These are phyloP conservation scores for Psylliodes chrysocephalus DNA, from an alignment of 2,888 invertebrate genomes.

Conservation along the genomic window DNA sequence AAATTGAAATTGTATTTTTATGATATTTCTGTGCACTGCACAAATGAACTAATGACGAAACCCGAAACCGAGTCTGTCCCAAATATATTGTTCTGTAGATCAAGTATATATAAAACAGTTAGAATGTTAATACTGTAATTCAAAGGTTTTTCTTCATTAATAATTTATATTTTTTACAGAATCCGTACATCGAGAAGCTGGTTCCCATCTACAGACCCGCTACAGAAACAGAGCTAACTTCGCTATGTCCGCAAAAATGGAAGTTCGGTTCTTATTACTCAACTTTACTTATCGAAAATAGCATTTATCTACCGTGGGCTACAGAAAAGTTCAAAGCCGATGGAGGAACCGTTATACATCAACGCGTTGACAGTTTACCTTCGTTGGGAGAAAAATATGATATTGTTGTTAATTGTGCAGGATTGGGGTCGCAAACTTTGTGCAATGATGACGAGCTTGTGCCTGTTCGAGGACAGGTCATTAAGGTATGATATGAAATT, in stretches of 20 bases:
- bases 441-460: constrained; percentile 80
- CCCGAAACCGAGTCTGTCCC: too few species aligned
- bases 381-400: constrained; percentile 72
- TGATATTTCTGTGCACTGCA: too few species aligned
- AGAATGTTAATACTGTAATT: too few species aligned
- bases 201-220: constrained; percentile 80
- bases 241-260: constrained; percentile 78
- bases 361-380: constrained; percentile 70
- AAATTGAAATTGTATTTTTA: too few species aligned
- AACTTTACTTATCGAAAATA: constrained; percentile 81
- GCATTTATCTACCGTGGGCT: constrained; percentile 82
- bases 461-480: constrained; percentile 85
- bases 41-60: too few species aligned
- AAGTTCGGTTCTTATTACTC: constrained; percentile 86
- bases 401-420: constrained; percentile 86
- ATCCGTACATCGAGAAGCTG: constrained; percentile 79
- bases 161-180: constrained; percentile 67
- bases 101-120: too few species aligned
- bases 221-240: constrained; percentile 75
- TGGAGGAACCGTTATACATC: constrained; percentile 72
- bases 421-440: constrained; percentile 82
- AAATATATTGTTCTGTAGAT: too few species aligned
- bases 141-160: too few species aligned
- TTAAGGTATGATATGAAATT: constrained; percentile 69
- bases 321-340: constrained; percentile 69